Evolutionary conservation across 64 coral and sea anemone species (phyloP).

Genomic region (Montipora foliosa): DNA sequence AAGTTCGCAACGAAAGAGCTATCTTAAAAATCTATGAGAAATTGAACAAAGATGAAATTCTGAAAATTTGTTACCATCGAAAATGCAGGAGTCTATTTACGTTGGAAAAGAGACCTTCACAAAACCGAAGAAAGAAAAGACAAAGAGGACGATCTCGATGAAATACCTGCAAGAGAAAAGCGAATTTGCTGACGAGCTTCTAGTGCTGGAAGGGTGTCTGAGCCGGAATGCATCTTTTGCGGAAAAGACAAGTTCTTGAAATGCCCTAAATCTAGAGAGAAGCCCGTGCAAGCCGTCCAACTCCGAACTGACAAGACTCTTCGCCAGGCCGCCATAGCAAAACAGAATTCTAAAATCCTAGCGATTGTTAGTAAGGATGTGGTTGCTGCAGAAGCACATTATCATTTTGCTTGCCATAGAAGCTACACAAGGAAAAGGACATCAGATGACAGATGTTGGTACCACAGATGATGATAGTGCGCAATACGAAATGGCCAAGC

Average conservation of each 20-base stretch:
- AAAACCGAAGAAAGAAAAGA: background rate
- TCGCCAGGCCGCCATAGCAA: background rate
- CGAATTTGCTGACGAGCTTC: no score
- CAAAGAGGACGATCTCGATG: no score
- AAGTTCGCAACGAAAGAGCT: slow-evolving; percentile 9
- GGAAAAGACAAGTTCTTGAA: background rate
- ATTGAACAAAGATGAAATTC: slow-evolving; percentile 15
- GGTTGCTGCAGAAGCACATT: background rate
- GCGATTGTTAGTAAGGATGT: background rate
- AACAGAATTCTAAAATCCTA: background rate
- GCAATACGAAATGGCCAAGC: no score
- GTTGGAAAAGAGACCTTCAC: slow-evolving; percentile 1
- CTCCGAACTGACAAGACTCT: background rate
- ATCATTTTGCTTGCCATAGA: background rate
- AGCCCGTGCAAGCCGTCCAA: slow-evolving; percentile 5
- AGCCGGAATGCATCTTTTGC: slow-evolving; percentile 2
- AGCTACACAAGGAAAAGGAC: background rate
- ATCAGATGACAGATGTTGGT: no score
- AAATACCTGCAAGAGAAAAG: no score
- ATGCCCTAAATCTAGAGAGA: background rate
- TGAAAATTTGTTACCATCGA: slow-evolving; percentile 20
- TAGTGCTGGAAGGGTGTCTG: no score
- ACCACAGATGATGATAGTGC: no score
- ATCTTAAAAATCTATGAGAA: background rate
- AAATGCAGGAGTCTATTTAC: slow-evolving; percentile 44